Percentiles rank a stretch among this genome's conserved stretches.
Evolutionary conservation across 2,888 invertebrate genomes (phyloP).

Genomic region (Chrysomela aeneicollis): DNA sequence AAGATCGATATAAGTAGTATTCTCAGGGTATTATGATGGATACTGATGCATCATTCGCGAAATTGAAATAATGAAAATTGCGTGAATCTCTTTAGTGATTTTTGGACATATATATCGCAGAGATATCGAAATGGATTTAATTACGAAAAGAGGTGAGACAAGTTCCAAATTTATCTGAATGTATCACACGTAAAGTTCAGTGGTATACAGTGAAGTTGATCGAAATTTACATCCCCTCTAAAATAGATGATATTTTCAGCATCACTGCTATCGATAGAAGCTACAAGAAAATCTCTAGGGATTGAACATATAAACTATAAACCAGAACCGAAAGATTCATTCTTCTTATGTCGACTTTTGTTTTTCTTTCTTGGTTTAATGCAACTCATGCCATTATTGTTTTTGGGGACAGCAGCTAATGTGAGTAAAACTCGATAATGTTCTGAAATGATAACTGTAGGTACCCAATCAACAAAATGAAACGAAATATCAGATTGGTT

Average conservation of each 20-base stretch:
- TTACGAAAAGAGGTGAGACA: neutral
- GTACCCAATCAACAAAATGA: no score
- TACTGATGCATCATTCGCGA: no score
- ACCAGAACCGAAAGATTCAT: neutral
- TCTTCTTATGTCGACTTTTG: neutral
- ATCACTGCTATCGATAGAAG: neutral
- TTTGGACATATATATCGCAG: neutral
- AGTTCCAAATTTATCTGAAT: neutral
- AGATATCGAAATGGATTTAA: neutral
- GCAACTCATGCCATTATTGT: neutral
- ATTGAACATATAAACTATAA: neutral
- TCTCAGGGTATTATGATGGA: no score
- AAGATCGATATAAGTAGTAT: no score
- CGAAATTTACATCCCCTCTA: no score
- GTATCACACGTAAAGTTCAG: no score
- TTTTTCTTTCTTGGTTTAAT: neutral
- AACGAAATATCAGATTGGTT: no score
- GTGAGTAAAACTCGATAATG: neutral
- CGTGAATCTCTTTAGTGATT: no score
- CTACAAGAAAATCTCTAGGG: neutral
- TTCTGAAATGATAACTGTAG: no score
- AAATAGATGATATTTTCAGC: no score
- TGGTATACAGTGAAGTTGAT: no score
- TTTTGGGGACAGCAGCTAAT: neutral
- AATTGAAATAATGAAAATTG: no score